Percentiles rank a stretch among this genome's conserved stretches.
phyloP scores from a whole-genome alignment of 1,140 invertebrate genomes.

The Drosophila asahinai region DNA sequence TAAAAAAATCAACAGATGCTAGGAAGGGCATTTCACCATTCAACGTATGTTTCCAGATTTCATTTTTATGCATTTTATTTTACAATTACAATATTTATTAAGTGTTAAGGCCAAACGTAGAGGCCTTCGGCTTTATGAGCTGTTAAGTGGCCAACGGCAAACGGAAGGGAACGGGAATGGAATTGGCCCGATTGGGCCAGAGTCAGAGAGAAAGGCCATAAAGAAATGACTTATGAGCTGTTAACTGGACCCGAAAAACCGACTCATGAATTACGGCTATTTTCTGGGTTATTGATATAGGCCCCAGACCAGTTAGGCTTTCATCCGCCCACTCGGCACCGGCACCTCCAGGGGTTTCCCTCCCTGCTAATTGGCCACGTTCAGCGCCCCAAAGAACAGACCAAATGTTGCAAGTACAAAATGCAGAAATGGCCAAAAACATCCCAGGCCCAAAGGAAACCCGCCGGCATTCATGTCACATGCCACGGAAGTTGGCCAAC shows the following conservation, averaged over 20 bases:
- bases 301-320: background rate
- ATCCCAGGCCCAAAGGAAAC: slow-evolving; percentile 1
- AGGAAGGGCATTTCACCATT: slow-evolving; percentile 5
- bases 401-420: slow-evolving; percentile 21
- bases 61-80: slow-evolving; percentile 59
- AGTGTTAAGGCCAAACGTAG: slow-evolving; percentile 38
- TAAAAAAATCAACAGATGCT: no score
- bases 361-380: slow-evolving; percentile 37
- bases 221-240: slow-evolving; percentile 59
- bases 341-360: background rate
- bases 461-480: slow-evolving; percentile 43
- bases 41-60: background rate
- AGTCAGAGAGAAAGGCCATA: slow-evolving; percentile 19
- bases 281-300: slow-evolving; percentile 39
- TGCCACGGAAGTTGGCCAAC: slow-evolving; percentile 31
- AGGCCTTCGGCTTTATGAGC: slow-evolving; percentile 50
- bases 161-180: background rate
- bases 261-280: slow-evolving; percentile 35
- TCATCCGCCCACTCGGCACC: background rate
- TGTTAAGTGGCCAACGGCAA: slow-evolving; percentile 37
- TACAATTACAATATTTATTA: slow-evolving; percentile 67
- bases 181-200: slow-evolving; percentile 10
- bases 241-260: slow-evolving; percentile 56
- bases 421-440: slow-evolving; percentile 25
- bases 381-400: background rate